Conservation (phyloP, 2,797 vertebrate genomes). For the Calcarius lapponicus region DNA sequence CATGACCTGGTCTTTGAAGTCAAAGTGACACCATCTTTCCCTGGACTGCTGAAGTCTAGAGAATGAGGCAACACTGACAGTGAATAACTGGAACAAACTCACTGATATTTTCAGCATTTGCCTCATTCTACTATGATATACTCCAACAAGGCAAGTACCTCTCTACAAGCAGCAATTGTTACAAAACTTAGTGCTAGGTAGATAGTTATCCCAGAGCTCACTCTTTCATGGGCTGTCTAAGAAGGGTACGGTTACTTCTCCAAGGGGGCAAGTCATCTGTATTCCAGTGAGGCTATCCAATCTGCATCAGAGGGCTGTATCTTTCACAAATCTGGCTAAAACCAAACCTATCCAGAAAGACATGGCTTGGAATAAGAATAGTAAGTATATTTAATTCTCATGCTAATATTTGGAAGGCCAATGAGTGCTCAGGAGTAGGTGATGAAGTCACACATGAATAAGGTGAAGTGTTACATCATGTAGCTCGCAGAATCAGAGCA, state of each 20-base stretch:
- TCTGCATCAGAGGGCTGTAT: not conserved
- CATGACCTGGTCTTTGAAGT: not conserved
- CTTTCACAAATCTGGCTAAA: constrained; percentile 20
- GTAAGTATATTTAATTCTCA: not conserved
- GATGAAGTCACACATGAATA: not conserved
- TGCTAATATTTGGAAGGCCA: not conserved
- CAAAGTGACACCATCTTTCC: not conserved
- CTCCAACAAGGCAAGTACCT: not conserved
- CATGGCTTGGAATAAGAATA: not conserved
- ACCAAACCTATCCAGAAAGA: not conserved
- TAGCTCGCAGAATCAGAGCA: not conserved
- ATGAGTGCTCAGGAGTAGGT: not conserved
- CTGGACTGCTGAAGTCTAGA: not conserved
- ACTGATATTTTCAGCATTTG: not conserved
- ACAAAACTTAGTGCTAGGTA: not conserved
- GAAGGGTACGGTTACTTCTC: not conserved
- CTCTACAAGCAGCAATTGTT: not conserved
- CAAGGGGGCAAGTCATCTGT: not conserved
- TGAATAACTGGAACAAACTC: not conserved
- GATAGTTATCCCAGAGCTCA: not conserved
- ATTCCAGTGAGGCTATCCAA: not conserved
- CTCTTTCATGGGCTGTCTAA: not conserved
- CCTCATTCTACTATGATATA: not conserved
- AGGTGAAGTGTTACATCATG: not conserved
- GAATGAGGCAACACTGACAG: not conserved